Evolutionary conservation across 2,113 vertebrate species (phyloP).

Genomic region (Nothobranchius furzeri): DNA sequence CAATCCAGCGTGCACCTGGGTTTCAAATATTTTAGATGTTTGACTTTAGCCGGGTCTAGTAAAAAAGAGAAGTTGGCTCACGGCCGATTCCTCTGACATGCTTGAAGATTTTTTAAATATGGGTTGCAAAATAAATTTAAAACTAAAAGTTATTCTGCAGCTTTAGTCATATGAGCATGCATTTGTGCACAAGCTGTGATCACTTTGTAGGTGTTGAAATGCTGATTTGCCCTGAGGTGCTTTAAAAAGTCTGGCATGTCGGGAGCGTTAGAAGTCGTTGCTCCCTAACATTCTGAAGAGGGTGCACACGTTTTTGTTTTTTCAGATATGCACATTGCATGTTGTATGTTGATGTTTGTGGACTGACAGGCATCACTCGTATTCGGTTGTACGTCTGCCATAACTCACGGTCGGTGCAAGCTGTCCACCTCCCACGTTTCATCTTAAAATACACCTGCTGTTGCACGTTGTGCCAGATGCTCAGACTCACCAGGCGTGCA

Average conservation of each 20-base stretch:
- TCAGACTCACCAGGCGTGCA: background rate
- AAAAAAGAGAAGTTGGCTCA: background rate
- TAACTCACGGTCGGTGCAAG: background rate
- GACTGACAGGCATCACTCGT: background rate
- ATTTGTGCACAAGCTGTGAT: background rate
- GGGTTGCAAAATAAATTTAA: background rate
- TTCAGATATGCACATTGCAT: background rate
- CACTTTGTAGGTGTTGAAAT: constrained; percentile 17
- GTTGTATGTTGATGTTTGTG: no score
- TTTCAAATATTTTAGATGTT: constrained; percentile 3
- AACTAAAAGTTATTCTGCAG: background rate
- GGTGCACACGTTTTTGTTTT: constrained; percentile 10
- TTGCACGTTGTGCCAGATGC: background rate
- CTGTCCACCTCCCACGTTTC: constrained; percentile 11
- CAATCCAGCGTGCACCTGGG: background rate
- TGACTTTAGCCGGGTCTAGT: background rate
- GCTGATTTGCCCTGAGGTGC: constrained; percentile 34
- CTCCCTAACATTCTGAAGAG: constrained; percentile 5
- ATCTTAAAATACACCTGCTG: constrained; percentile 16
- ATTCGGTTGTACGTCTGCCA: constrained; percentile 7
- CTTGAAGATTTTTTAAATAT: background rate
- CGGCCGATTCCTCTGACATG: background rate
- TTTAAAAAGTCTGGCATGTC: constrained; percentile 52
- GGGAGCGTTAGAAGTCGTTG: constrained; percentile 31
- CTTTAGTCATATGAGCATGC: background rate